Percentiles rank a stretch among this genome's conserved stretches.
Conservation (phyloP, 2,888 invertebrate species). For the Macrophya annulata region DNA sequence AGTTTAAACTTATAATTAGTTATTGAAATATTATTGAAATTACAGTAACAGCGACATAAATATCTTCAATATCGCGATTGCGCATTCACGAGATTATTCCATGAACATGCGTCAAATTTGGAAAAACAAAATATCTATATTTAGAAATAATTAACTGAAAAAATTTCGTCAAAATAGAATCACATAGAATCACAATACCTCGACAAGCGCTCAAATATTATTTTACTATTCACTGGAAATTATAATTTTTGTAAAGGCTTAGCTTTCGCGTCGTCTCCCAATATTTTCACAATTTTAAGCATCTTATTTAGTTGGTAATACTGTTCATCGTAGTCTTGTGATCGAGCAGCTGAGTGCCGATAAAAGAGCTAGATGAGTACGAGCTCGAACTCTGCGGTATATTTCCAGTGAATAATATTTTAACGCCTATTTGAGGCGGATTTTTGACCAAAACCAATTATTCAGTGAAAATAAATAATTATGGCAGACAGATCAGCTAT, state of each 20-base stretch:
- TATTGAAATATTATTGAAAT: slow-evolving; percentile 23
- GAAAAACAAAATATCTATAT: not conserved
- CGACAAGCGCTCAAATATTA: not conserved
- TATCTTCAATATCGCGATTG: slow-evolving; percentile 5
- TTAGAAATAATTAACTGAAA: not conserved
- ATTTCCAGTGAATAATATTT: slow-evolving; percentile 34
- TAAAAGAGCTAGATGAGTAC: slow-evolving; percentile 23
- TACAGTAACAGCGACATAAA: not conserved
- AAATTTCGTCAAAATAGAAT: not conserved
- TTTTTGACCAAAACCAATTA: slow-evolving; percentile 44
- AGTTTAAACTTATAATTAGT: slow-evolving; percentile 15
- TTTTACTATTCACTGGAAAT: not conserved
- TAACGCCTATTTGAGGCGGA: slow-evolving; percentile 57
- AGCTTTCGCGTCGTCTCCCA: not conserved
- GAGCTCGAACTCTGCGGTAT: slow-evolving; percentile 40
- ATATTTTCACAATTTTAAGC: not conserved
- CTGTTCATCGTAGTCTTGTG: slow-evolving; percentile 66
- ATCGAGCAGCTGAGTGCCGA: slow-evolving; percentile 70
- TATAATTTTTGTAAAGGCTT: not conserved
- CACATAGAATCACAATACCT: too few species aligned
- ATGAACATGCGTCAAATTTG: slow-evolving; percentile 33
- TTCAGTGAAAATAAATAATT: slow-evolving; percentile 55
- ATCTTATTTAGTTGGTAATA: slow-evolving; percentile 4
- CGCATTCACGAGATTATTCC: not conserved
- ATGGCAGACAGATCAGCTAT: slow-evolving; percentile 79